A percentile compares a stretch with the other conserved stretches of the same genome.
Evolutionary conservation across 2,113 vertebrate species (phyloP).

Genomic region (Nanorana parkeri): DNA sequence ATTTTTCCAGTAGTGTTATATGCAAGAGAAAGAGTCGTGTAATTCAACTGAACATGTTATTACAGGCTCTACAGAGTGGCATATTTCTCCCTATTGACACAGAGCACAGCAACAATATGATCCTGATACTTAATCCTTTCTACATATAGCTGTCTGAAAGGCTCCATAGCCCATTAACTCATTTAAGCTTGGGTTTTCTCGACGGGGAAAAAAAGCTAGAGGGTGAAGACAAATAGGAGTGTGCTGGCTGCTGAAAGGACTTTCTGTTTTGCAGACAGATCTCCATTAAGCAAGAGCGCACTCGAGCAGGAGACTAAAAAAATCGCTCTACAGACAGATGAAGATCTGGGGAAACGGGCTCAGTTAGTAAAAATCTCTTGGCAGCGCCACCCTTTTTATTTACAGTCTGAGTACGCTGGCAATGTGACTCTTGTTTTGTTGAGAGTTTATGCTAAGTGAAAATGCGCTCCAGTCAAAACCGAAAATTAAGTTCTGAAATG

Average conservation of each 20-base stretch:
- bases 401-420: slow-evolving; percentile 12
- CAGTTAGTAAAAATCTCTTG: slow-evolving; percentile 27
- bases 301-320: slow-evolving; percentile 26
- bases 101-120: slow-evolving; percentile 37
- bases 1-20: neutral
- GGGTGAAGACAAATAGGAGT: slow-evolving; percentile 44
- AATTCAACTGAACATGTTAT: slow-evolving; percentile 21
- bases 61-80: slow-evolving; percentile 31
- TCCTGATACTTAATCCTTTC: slow-evolving; percentile 50
- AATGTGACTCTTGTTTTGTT: too few species aligned
- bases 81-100: slow-evolving; percentile 40
- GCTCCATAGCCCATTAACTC: slow-evolving; percentile 51
- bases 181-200: slow-evolving; percentile 48
- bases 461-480: too few species aligned
- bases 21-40: neutral
- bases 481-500: too few species aligned
- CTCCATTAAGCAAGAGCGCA: slow-evolving; percentile 48
- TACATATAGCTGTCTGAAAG: slow-evolving; percentile 53
- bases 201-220: slow-evolving; percentile 43
- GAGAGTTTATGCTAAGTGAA: too few species aligned
- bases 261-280: slow-evolving; percentile 55
- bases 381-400: slow-evolving; percentile 24
- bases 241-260: slow-evolving; percentile 42
- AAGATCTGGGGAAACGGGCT: slow-evolving; percentile 36
- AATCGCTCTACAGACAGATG: slow-evolving; percentile 48